Evolutionary conservation across 2,113 vertebrate genomes (phyloP).

Genomic region (Oryctolagus cuniculus): mOryCun1.1 NC_091444.1:56229501-56230000

Average conservation of each 20-base stretch:
- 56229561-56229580: not conserved
- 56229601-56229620: not conserved
- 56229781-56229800: not conserved
- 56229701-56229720: not conserved
- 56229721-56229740: not conserved
- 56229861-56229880: not conserved
- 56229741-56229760: not conserved
- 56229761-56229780: not conserved
- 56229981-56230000: not conserved
- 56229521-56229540: not conserved
- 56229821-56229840: not conserved
- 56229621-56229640: not conserved
- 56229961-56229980: not conserved
- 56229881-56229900: not conserved
- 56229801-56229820: not conserved
- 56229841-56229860: not conserved
- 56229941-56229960: not conserved
- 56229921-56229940: not conserved
- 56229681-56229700: not conserved
- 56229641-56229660: not conserved
- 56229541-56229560: not conserved
- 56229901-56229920: not conserved
- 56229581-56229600: not conserved
- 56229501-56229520: not conserved
- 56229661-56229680: not conserved